These are phyloP conservation scores for Galagoides demidoff DNA, from an alignment of 2,797 vertebrate species.

Conservation along the genomic window DNA sequence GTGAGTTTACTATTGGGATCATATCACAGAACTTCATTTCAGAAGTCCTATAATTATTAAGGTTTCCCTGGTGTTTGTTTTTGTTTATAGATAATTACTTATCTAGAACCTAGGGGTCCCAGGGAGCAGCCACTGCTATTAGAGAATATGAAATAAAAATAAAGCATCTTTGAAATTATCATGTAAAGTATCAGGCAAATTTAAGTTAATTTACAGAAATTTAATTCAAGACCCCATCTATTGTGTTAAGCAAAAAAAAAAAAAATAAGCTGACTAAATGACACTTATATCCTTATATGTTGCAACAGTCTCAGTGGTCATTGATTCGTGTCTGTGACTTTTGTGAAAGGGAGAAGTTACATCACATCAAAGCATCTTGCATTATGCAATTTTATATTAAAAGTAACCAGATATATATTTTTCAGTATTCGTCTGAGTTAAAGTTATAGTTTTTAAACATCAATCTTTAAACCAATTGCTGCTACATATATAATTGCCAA, in stretches of 20 bases:
- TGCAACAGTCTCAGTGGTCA: neutral
- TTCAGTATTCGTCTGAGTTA: constrained; percentile 48
- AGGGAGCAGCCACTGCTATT: neutral
- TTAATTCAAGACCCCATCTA: constrained; percentile 1
- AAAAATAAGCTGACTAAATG: neutral
- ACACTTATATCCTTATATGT: neutral
- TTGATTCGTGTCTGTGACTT: constrained; percentile 21
- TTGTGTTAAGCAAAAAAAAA: neutral
- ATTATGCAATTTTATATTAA: constrained; percentile 62
- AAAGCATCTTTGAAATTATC: neutral
- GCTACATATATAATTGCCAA: constrained; percentile 89
- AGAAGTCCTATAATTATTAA: neutral
- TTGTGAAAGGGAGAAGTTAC: constrained; percentile 56
- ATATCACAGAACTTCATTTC: neutral
- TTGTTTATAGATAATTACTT: constrained; percentile 35
- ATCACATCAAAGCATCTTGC: neutral
- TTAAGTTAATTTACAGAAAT: neutral
- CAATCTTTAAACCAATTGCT: constrained; percentile 86
- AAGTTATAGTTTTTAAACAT: constrained; percentile 73
- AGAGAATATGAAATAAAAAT: neutral
- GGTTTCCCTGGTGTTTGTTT: neutral
- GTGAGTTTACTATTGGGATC: neutral
- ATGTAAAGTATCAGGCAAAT: neutral
- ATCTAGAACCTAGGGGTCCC: neutral
- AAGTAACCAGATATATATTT: constrained; percentile 44